These are phyloP conservation scores for Geococcyx californianus DNA, from an alignment of 2,113 vertebrate species.

Conservation along the genomic window DNA sequence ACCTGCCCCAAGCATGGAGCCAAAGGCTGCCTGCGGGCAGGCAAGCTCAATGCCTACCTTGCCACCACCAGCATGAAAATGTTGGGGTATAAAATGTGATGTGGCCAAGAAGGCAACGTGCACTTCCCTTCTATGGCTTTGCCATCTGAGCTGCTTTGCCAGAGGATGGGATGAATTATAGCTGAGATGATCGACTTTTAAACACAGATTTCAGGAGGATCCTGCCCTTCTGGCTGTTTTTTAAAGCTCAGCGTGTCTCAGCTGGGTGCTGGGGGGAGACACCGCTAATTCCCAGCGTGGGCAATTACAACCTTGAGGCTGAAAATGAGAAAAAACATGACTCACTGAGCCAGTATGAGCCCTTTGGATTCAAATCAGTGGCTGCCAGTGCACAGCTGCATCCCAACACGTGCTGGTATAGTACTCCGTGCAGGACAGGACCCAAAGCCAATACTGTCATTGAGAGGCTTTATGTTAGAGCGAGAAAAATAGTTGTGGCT, in stretches of 20 bases:
- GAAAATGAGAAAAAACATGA: neutral
- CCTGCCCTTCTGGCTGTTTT: neutral
- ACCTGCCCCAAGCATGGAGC: accelerated
- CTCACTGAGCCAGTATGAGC: neutral
- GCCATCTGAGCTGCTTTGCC: neutral
- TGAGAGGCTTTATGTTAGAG: neutral
- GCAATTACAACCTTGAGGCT: neutral
- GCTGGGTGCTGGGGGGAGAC: neutral
- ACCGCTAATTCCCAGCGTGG: neutral
- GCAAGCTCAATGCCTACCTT: accelerated
- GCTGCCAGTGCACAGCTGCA: accelerated
- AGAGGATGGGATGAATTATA: accelerated
- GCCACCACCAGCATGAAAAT: accelerated
- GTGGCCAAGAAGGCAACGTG: neutral
- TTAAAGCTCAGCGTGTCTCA: neutral
- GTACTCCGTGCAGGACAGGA: neutral
- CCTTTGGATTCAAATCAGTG: neutral
- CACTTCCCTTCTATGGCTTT: neutral
- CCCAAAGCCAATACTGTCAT: neutral
- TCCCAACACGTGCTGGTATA: neutral
- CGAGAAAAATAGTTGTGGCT: slow-evolving; percentile 28
- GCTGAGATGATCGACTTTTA: neutral
- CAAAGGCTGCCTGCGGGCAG: accelerated
- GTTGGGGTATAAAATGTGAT: accelerated
- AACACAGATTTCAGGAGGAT: neutral